Conservation (phyloP, 2,888 invertebrate species). For the Archips xylosteana region DNA sequence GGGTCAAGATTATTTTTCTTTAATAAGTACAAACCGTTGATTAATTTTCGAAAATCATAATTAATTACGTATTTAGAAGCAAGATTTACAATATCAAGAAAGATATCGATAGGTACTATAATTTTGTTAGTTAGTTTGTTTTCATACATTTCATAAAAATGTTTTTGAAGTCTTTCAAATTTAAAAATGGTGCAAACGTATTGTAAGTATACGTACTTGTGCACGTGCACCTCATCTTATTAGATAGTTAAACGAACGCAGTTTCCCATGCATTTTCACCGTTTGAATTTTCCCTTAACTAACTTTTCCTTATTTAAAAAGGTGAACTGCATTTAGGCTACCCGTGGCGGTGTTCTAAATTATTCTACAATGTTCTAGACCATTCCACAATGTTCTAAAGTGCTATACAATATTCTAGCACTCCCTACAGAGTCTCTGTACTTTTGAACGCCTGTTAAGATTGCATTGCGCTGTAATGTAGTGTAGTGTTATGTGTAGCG, state of each 20-base stretch:
- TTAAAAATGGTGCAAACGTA: no score
- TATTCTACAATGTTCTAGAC: slow-evolving; percentile 21
- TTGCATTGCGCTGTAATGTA: slow-evolving; percentile 15
- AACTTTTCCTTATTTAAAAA: slow-evolving; percentile 32
- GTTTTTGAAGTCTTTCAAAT: neutral
- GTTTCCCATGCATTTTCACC: neutral
- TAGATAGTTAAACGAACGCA: neutral
- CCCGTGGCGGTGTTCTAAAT: slow-evolving; percentile 50
- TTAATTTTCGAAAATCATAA: neutral
- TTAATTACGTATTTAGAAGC: neutral
- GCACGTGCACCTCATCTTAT: neutral
- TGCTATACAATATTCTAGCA: slow-evolving; percentile 10
- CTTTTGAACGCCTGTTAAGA: slow-evolving; percentile 17
- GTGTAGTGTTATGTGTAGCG: neutral
- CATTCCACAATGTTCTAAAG: slow-evolving; percentile 13
- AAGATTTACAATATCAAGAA: no score
- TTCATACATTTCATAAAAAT: no score
- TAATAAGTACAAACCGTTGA: neutral
- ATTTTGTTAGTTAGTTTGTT: no score
- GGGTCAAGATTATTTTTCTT: neutral
- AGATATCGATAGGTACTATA: no score
- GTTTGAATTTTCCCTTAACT: neutral
- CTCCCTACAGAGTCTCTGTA: slow-evolving; percentile 2
- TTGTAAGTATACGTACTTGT: no score
- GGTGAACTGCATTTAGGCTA: slow-evolving; percentile 50